Conservation (phyloP, 2,113 vertebrate genomes). For the Callopanchax toddi region DNA sequence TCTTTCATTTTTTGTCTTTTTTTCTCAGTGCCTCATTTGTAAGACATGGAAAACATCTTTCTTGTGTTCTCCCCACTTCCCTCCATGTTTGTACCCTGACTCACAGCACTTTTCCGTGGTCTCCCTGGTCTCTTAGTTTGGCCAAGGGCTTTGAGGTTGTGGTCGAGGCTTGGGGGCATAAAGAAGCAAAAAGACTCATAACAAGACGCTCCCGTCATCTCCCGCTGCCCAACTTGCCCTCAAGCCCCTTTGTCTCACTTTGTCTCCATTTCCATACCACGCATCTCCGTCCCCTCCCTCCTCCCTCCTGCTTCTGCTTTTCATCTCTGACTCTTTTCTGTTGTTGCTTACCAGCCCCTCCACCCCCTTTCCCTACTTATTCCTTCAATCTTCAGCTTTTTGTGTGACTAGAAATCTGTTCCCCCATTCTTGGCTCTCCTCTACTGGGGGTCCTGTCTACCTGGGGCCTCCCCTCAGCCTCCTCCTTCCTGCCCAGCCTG, state of each 20-base stretch:
- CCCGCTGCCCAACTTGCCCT: slow-evolving; percentile 52
- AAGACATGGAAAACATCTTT: slow-evolving; percentile 15
- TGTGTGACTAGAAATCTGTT: slow-evolving; percentile 8
- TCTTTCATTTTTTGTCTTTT: slow-evolving; percentile 10
- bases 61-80: not conserved
- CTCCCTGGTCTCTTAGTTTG: slow-evolving; percentile 52
- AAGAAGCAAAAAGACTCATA: slow-evolving; percentile 60
- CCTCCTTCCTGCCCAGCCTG: slow-evolving; percentile 60
- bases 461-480: slow-evolving; percentile 51
- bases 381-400: not conserved
- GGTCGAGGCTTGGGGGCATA: slow-evolving; percentile 59
- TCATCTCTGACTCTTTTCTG: not conserved
- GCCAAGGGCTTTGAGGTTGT: slow-evolving; percentile 67
- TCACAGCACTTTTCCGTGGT: slow-evolving; percentile 48
- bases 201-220: slow-evolving; percentile 52
- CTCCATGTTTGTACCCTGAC: slow-evolving; percentile 45
- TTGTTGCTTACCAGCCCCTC: not conserved
- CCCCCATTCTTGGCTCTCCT: slow-evolving; percentile 31
- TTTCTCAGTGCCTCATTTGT: slow-evolving; percentile 26
- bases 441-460: slow-evolving; percentile 56
- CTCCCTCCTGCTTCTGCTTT: slow-evolving; percentile 3
- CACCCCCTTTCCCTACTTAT: not conserved
- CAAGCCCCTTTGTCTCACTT: slow-evolving; percentile 38
- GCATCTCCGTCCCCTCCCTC: slow-evolving; percentile 13
- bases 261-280: slow-evolving; percentile 22